Evolutionary conservation across 2,888 invertebrate genomes (phyloP).

Genomic region (Alitta virens): DNA sequence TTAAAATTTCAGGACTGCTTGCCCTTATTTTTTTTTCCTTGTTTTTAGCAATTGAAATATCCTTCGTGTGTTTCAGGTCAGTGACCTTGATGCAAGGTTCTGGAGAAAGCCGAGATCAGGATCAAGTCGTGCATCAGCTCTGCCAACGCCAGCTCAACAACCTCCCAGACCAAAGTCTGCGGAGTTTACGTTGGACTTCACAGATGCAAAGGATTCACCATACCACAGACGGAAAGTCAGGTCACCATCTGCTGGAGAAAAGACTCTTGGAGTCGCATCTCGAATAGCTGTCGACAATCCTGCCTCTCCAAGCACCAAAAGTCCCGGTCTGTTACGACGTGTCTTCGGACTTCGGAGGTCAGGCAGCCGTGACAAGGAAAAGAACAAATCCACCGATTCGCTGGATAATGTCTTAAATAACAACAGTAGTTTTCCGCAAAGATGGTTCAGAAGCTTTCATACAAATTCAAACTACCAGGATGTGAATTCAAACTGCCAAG

Average conservation of each 20-base stretch:
- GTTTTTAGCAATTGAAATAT: no score
- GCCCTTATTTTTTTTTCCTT: no score
- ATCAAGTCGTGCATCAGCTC: background rate
- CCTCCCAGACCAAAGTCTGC: background rate
- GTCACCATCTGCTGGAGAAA: constrained; percentile 13
- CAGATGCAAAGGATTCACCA: background rate
- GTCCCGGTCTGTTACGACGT: background rate
- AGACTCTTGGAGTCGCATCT: background rate
- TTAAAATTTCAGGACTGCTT: no score
- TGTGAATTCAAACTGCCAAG: constrained; percentile 11
- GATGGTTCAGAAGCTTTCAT: background rate
- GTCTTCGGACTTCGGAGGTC: background rate
- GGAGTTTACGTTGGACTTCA: background rate
- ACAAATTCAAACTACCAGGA: background rate
- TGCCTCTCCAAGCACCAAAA: background rate
- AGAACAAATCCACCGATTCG: background rate
- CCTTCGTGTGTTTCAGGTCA: background rate
- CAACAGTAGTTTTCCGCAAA: background rate
- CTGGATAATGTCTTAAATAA: background rate
- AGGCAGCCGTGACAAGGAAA: background rate
- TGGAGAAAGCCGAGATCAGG: background rate
- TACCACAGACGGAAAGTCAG: background rate
- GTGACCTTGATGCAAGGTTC: background rate
- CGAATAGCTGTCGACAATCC: background rate
- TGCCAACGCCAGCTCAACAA: background rate